Base-by-base conservation (phyloP, 2,888 invertebrate genomes). In the Parnassius apollo region DNA sequence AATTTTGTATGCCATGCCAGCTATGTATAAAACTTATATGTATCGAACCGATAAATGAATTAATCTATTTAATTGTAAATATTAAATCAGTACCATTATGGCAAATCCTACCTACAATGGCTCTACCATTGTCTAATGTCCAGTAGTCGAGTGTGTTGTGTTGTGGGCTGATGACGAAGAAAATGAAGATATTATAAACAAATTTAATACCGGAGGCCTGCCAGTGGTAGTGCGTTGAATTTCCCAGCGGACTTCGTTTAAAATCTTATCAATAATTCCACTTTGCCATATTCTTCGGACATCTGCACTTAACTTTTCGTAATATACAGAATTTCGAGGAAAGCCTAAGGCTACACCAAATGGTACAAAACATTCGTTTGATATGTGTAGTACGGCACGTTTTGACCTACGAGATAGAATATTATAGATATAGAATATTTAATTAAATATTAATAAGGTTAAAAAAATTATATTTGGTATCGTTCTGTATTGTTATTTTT, bases 321-420 rank as follows among this genome's bases (percentile, higher is more conserved):
- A 92, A 74, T 95, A 95, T 0, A 95, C 86, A 0, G 96, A 94
- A 69, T 94, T 92, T 58, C 92, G 92, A 0, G 94, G 94, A 71
- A 94, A 94, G 1, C 93, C 88, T 54, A 95, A 86, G 0, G 94
- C 93, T 0, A 96, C 94, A 60, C 95, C 93, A 69, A 95, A 96
- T 0, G 94, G 94, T 0, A 94, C 94, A 71, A 96, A 95, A 74
- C 96, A 96, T 82, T 96, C 94, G 50, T 94, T 91, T 59, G 95
- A 95, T 59, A 96, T 93, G 73, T 96, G 96, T 44, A 96, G 87
- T 2, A 94, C 86, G 0, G 94, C 93, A 59, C 95, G 92, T 68
- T 95, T 94, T 7, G 91, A 91, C 70, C 92, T 92, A 66, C 53
- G 80, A 78, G 62, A 48, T 2, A 44, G 44, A 44, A 25, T 4